A percentile compares a stretch with the other conserved stretches of the same genome.
Evolutionary conservation across 2,113 vertebrate species (phyloP).

Genomic region (Hassar affinis): DNA sequence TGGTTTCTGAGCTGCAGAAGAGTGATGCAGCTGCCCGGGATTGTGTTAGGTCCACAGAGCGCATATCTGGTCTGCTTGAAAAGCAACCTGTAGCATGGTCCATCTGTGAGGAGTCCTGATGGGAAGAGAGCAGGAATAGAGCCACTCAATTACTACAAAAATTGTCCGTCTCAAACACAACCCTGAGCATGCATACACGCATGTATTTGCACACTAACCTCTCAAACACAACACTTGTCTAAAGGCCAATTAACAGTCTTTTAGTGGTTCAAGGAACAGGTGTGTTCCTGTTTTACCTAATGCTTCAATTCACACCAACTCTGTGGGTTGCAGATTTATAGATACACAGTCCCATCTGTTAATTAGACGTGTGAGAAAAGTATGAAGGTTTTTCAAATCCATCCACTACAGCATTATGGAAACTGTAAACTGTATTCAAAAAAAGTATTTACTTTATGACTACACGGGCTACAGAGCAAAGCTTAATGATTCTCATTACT

Average conservation of each 20-base stretch:
- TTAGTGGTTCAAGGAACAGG: not conserved
- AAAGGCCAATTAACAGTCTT: not conserved
- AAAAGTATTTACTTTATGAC: not conserved
- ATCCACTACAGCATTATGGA: not conserved
- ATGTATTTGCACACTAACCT: constrained; percentile 13
- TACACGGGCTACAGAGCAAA: not conserved
- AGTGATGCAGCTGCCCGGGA: constrained; percentile 80
- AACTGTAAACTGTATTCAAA: not conserved
- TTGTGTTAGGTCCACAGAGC: constrained; percentile 68
- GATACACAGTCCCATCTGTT: not conserved
- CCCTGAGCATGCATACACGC: constrained; percentile 29
- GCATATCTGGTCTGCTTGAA: not conserved
- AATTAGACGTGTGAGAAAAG: not conserved
- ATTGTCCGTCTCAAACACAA: not conserved
- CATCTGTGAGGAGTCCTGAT: not conserved
- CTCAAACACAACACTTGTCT: constrained; percentile 8
- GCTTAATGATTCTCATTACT: not conserved
- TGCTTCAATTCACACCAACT: not conserved
- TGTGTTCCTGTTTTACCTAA: not conserved
- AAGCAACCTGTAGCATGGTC: not conserved
- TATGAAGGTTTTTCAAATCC: not conserved
- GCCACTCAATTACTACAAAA: constrained; percentile 24
- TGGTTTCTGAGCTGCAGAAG: constrained; percentile 82
- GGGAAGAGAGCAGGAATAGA: not conserved
- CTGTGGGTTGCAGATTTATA: not conserved